Evolutionary conservation across 2,113 vertebrate species (phyloP).

Genomic region (Epinephelus fuscoguttatus): DNA sequence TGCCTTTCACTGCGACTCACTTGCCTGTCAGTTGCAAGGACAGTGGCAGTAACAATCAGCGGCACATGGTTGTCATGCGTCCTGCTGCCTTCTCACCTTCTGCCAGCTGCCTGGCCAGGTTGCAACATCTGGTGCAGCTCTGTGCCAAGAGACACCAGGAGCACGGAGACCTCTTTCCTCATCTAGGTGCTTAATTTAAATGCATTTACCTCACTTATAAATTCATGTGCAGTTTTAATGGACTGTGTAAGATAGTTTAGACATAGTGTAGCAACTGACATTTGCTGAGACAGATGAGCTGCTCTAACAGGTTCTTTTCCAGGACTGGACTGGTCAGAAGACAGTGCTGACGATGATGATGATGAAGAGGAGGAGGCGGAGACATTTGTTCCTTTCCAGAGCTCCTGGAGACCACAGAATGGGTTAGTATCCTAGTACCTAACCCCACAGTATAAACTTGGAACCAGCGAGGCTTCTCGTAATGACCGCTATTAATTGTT

Average conservation of each 20-base stretch:
- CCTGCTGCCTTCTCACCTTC: constrained; percentile 92
- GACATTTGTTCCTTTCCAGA: constrained; percentile 88
- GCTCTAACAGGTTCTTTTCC: constrained; percentile 65
- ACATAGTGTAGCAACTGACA: constrained; percentile 5
- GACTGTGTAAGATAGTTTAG: background rate
- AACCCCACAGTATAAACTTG: background rate
- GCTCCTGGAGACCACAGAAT: constrained; percentile 87
- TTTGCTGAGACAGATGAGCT: constrained; percentile 10
- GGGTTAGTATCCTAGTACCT: constrained; percentile 57
- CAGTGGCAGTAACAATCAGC: constrained; percentile 78
- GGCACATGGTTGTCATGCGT: constrained; percentile 92
- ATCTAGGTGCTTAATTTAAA: constrained; percentile 88
- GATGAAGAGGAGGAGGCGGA: constrained; percentile 85
- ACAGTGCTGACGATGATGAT: constrained; percentile 92
- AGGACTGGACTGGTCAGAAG: constrained; percentile 99
- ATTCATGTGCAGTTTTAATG: background rate
- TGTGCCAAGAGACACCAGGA: constrained; percentile 92
- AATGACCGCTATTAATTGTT: background rate
- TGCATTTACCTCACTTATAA: background rate
- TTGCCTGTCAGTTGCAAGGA: constrained; percentile 68
- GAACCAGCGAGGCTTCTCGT: background rate
- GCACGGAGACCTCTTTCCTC: constrained; percentile 95
- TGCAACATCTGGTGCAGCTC: constrained; percentile 97
- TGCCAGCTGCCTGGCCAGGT: constrained; percentile 91
- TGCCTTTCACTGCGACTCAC: constrained; percentile 85